Evolutionary conservation across 2,888 invertebrate species (phyloP).

Genomic region (Caenorhabditis becei): DNA sequence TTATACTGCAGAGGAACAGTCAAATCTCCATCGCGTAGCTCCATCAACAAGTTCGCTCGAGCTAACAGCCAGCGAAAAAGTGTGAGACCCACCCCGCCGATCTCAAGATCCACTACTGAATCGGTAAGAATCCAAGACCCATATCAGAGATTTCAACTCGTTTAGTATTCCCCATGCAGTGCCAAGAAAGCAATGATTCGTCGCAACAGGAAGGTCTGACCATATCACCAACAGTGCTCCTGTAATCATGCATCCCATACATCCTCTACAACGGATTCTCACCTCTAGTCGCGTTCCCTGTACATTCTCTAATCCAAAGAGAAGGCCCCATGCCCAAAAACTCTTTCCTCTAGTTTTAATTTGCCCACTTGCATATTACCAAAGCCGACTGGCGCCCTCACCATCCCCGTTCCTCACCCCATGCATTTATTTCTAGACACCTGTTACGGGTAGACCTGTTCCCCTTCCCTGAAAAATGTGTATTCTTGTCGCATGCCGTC

Average conservation of each 20-base stretch:
- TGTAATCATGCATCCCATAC: background rate
- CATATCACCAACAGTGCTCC: background rate
- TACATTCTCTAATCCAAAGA: constrained; percentile 39
- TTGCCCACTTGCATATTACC: constrained; percentile 20
- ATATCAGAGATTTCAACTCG: background rate
- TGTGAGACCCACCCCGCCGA: constrained; percentile 39
- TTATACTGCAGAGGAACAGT: constrained; percentile 4
- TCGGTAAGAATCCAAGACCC: constrained; percentile 14
- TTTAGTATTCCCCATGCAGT: constrained; percentile 13
- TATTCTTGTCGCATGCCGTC: background rate
- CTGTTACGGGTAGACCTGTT: constrained; percentile 15
- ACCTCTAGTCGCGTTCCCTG: background rate
- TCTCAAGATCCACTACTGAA: constrained; percentile 1
- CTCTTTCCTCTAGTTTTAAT: constrained; percentile 6
- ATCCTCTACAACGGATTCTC: background rate
- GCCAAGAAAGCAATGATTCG: constrained; percentile 29
- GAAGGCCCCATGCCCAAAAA: constrained; percentile 7
- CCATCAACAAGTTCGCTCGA: constrained; percentile 10
- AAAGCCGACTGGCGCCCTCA: background rate
- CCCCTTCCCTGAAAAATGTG: constrained; percentile 7
- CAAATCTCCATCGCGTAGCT: constrained; percentile 19
- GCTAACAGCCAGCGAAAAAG: constrained; percentile 46
- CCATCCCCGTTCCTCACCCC: background rate
- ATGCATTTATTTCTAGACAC: constrained; percentile 15
- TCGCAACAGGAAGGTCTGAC: constrained; percentile 56